These are phyloP conservation scores for Donacobius atricapilla DNA, from an alignment of 2,113 vertebrate genomes.

Conservation along the genomic window DNA sequence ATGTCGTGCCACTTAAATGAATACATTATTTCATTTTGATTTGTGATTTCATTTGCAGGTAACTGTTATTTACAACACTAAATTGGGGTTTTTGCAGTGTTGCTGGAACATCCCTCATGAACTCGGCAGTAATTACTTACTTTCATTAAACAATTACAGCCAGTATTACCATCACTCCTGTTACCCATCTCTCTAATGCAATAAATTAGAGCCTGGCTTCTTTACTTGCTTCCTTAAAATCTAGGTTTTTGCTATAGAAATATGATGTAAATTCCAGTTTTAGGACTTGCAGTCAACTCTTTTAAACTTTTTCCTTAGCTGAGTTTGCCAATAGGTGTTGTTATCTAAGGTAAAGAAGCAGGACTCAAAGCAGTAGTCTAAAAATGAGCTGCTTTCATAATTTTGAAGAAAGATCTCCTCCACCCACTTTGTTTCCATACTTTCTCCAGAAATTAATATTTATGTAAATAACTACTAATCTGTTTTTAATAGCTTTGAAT, in stretches of 20 bases:
- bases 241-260: background rate
- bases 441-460: background rate
- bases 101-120: background rate
- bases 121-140: constrained; percentile 1
- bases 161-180: background rate
- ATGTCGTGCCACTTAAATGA: background rate
- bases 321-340: background rate
- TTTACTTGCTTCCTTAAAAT: background rate
- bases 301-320: background rate
- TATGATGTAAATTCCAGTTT: background rate
- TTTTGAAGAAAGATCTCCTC: background rate
- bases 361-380: background rate
- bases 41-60: background rate
- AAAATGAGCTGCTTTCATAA: background rate
- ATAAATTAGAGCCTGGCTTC: background rate
- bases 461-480: background rate
- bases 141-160: constrained; percentile 31
- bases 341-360: background rate
- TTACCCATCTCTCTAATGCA: background rate
- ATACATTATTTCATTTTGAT: constrained; percentile 12
- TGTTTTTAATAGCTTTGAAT: background rate
- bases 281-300: background rate
- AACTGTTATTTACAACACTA: background rate
- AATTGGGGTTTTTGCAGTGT: background rate
- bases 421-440: background rate